Conservation (phyloP, 2,888 invertebrate species). For the Poecilus cupreus region DNA sequence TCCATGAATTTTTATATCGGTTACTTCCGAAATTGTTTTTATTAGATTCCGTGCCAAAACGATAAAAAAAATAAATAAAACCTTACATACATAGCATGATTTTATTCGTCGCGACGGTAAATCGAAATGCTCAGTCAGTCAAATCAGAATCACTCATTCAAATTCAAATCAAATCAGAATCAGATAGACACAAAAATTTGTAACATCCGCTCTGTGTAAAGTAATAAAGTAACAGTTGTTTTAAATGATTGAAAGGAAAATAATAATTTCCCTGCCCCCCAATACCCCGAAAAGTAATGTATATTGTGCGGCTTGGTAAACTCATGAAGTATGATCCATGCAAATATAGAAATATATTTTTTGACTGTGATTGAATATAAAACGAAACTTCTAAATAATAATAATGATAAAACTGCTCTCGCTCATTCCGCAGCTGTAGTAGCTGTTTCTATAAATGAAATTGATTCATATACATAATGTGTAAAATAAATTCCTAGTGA, state of each 20-base stretch:
- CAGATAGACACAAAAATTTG: too few species aligned
- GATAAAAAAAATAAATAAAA: slow-evolving; percentile 25
- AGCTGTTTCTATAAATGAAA: slow-evolving; percentile 46
- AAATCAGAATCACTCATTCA: slow-evolving; percentile 33
- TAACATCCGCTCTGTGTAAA: slow-evolving; percentile 1
- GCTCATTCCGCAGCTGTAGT: slow-evolving; percentile 60
- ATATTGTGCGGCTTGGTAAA: slow-evolving; percentile 40
- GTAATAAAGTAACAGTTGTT: background rate
- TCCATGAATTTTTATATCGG: slow-evolving; percentile 48
- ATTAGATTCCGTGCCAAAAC: slow-evolving; percentile 52
- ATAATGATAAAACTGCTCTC: slow-evolving; percentile 58
- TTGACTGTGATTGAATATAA: slow-evolving; percentile 61
- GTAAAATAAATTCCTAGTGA: slow-evolving; percentile 57
- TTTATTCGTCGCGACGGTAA: slow-evolving; percentile 1
- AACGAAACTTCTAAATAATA: slow-evolving; percentile 57
- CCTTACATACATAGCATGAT: slow-evolving; percentile 22
- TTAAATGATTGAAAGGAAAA: background rate
- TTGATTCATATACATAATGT: slow-evolving; percentile 51
- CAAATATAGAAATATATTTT: slow-evolving; percentile 57
- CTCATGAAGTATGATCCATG: slow-evolving; percentile 42
- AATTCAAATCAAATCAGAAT: background rate
- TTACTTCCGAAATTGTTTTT: slow-evolving; percentile 52
- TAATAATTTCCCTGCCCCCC: slow-evolving; percentile 5
- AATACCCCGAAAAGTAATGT: slow-evolving; percentile 7
- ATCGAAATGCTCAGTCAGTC: slow-evolving; percentile 14